These are phyloP conservation scores for Puffinus mauretanicus DNA, from an alignment of 2,113 vertebrate genomes.

Conservation along the genomic window DNA sequence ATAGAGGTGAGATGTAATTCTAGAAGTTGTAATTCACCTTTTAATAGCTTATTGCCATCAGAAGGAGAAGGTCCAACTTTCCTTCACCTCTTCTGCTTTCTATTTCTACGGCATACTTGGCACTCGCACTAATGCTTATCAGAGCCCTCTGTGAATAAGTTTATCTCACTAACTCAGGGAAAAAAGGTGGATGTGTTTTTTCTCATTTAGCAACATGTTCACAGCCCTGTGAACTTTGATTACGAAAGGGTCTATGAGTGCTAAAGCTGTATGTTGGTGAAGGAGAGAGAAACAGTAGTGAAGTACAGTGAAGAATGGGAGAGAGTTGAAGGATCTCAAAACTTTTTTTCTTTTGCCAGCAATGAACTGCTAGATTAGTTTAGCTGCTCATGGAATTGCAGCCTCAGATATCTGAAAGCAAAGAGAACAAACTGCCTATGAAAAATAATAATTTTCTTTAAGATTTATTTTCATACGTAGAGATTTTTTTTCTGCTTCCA, in stretches of 20 bases:
- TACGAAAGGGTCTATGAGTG: background rate
- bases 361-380: background rate
- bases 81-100: background rate
- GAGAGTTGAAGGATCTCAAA: background rate
- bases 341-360: background rate
- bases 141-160: background rate
- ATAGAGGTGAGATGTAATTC: background rate
- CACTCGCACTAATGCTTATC: background rate
- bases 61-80: background rate
- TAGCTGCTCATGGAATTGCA: background rate
- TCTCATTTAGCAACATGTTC: background rate
- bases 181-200: background rate
- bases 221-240: background rate
- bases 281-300: background rate
- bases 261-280: background rate
- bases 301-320: background rate
- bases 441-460: background rate
- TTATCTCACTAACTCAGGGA: background rate
- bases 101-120: background rate
- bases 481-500: background rate
- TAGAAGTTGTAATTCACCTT: background rate
- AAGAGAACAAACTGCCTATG: background rate
- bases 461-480: background rate
- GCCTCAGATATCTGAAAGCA: background rate
- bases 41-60: background rate